Conservation (phyloP, 2,113 vertebrate species). For the Notiomystis cincta region DNA sequence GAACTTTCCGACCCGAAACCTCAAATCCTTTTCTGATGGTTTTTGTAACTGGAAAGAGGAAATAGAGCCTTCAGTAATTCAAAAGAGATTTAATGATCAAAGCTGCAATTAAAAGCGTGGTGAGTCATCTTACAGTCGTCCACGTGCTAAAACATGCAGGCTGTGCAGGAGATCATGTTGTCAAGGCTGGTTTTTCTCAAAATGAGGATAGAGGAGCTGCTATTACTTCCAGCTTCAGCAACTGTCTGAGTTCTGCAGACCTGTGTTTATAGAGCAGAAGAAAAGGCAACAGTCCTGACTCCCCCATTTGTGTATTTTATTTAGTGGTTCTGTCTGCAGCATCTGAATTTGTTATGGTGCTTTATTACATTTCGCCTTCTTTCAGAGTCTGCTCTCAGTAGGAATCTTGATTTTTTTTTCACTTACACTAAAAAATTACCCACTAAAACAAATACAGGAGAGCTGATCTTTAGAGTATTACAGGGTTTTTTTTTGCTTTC, state of each 20-base stretch:
- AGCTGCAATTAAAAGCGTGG: constrained; percentile 22
- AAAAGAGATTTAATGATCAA: constrained; percentile 38
- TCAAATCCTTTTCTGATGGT: constrained; percentile 21
- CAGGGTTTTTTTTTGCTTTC: not conserved
- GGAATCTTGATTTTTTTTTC: not conserved
- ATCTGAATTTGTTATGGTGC: not conserved
- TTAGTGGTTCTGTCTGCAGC: not conserved
- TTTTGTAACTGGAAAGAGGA: not conserved
- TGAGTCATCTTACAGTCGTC: constrained; percentile 22
- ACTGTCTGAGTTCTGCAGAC: not conserved
- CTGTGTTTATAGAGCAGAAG: constrained; percentile 12
- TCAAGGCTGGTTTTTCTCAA: constrained; percentile 28
- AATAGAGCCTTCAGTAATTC: constrained; percentile 5
- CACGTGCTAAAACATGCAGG: not conserved
- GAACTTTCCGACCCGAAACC: constrained; percentile 12
- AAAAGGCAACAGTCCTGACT: not conserved
- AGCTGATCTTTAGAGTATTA: not conserved
- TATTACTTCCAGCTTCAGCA: constrained; percentile 5
- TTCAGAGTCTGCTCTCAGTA: not conserved
- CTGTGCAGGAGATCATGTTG: not conserved
- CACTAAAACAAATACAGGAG: not conserved
- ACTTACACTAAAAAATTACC: not conserved
- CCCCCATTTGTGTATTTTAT: not conserved
- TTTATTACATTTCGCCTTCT: not conserved
- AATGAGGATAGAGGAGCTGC: not conserved